Percentiles rank a stretch among this genome's conserved stretches.
Evolutionary conservation across 2,888 invertebrate species (phyloP).

Genomic region (Ectropis crepuscularia): DNA sequence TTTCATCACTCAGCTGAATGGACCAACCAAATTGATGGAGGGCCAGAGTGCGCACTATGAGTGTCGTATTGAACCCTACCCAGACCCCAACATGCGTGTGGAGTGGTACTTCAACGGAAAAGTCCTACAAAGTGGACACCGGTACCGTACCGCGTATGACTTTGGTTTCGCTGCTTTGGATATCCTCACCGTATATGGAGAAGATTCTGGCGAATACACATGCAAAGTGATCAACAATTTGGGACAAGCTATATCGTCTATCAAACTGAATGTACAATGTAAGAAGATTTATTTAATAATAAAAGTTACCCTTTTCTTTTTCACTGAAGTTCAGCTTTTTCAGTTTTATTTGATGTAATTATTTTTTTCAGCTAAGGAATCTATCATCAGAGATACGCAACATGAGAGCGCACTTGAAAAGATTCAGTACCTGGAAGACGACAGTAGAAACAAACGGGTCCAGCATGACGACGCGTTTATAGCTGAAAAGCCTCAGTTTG

Average conservation of each 20-base stretch:
- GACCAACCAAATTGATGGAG: slow-evolving; percentile 93
- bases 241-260: slow-evolving; percentile 93
- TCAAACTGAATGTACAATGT: slow-evolving; percentile 92
- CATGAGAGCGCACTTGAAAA: slow-evolving; percentile 96
- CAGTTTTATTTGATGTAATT: background rate
- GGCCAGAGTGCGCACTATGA: slow-evolving; percentile 97
- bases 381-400: slow-evolving; percentile 95
- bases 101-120: slow-evolving; percentile 98
- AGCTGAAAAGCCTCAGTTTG: slow-evolving; percentile 95
- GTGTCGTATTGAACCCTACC: slow-evolving; percentile 96
- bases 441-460: slow-evolving; percentile 89
- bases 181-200: slow-evolving; percentile 95
- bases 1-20: slow-evolving; percentile 94
- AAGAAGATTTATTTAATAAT: slow-evolving; percentile 67
- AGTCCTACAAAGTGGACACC: slow-evolving; percentile 93
- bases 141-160: slow-evolving; percentile 97
- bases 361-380: slow-evolving; percentile 87
- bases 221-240: slow-evolving; percentile 94
- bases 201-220: slow-evolving; percentile 97
- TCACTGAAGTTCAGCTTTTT: background rate
- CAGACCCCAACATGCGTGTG: slow-evolving; percentile 94
- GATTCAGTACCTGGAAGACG: slow-evolving; percentile 96
- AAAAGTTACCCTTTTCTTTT: background rate
- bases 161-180: slow-evolving; percentile 99
- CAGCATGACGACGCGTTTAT: slow-evolving; percentile 89